phyloP scores from a whole-genome alignment of 2,888 invertebrate species.

The Agrenia bidenticulata region DNA sequence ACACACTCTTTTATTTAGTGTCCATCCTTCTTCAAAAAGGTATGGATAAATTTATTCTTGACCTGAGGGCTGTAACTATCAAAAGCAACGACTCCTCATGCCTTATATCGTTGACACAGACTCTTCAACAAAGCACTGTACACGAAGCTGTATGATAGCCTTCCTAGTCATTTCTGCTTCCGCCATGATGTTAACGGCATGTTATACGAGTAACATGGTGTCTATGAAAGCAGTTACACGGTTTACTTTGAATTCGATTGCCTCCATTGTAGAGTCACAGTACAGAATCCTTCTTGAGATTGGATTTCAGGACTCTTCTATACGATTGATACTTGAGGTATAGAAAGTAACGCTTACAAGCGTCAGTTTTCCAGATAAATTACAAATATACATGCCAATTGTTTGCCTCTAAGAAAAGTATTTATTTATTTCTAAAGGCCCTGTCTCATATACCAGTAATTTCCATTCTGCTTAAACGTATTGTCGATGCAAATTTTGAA shows the following conservation, averaged over 20 bases:
- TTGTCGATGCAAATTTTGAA: conserved; percentile 17
- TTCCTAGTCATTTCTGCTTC: conserved; percentile 19
- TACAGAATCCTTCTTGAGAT: conserved; percentile 31
- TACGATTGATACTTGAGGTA: conserved; percentile 30
- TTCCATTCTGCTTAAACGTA: conserved; percentile 7
- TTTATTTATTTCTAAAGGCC: too few species aligned
- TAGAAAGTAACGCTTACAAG: too few species aligned
- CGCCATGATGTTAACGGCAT: conserved; percentile 30
- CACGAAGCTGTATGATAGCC: conserved; percentile 12
- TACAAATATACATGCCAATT: not conserved
- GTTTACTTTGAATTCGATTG: conserved; percentile 35
- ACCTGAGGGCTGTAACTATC: too few species aligned
- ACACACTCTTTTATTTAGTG: conserved; percentile 16
- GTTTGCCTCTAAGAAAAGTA: too few species aligned
- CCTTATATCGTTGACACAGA: too few species aligned
- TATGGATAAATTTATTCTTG: too few species aligned
- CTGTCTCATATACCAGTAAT: conserved; percentile 17
- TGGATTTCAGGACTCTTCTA: conserved; percentile 23
- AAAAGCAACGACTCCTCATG: not conserved
- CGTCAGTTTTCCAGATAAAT: not conserved
- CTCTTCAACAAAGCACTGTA: not conserved
- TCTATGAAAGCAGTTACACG: conserved; percentile 36
- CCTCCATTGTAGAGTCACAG: conserved; percentile 24
- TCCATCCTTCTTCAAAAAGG: conserved; percentile 27
- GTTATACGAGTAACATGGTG: conserved; percentile 37